These are phyloP conservation scores for Dioctria linearis DNA, from an alignment of 2,888 invertebrate genomes.

Conservation along the genomic window DNA sequence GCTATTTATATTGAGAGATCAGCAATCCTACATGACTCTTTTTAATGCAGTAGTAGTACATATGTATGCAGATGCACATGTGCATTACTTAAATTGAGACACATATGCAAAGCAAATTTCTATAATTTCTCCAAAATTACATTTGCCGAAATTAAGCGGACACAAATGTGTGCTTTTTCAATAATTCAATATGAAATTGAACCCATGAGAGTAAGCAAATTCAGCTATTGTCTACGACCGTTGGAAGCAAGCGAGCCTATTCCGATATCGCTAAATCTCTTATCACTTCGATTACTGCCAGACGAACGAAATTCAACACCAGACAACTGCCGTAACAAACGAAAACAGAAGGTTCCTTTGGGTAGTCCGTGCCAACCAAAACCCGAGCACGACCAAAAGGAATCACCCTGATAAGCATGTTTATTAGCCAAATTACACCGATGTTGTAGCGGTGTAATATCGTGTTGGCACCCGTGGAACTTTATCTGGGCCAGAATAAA, in stretches of 20 bases:
- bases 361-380: background rate
- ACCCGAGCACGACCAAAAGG: constrained; percentile 34
- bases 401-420: constrained; percentile 39
- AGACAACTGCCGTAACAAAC: constrained; percentile 35
- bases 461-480: constrained; percentile 42
- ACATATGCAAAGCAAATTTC: background rate
- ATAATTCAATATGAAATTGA: constrained; percentile 34
- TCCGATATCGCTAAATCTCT: constrained; percentile 32
- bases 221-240: background rate
- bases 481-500: constrained; percentile 33
- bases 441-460: constrained; percentile 31
- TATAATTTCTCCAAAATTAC: background rate
- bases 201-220: background rate
- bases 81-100: too few species aligned
- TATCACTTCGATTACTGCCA: constrained; percentile 8
- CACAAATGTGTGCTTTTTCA: constrained; percentile 2
- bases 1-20: too few species aligned
- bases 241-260: background rate
- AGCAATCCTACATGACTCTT: too few species aligned
- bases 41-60: too few species aligned
- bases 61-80: too few species aligned
- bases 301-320: background rate
- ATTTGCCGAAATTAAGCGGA: background rate
- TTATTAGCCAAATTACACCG: constrained; percentile 38
- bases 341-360: constrained; percentile 34